These are phyloP conservation scores for Deroplatys truncata DNA, from an alignment of 2,888 invertebrate species.

Conservation along the genomic window DNA sequence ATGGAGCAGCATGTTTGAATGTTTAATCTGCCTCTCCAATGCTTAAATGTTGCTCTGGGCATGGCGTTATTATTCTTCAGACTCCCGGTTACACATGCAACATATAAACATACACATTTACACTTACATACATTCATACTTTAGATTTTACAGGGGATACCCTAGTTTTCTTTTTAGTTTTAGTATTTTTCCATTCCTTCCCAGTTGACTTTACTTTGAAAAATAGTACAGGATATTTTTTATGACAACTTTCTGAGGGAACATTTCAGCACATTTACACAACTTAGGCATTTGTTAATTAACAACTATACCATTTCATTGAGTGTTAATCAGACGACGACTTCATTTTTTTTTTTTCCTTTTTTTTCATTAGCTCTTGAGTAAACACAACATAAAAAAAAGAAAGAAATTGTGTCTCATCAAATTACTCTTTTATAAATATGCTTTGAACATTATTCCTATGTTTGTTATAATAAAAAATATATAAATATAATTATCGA, in stretches of 20 bases:
- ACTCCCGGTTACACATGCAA: background rate
- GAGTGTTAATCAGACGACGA: slow-evolving; percentile 21
- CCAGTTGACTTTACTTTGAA: background rate
- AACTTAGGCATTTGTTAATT: slow-evolving; percentile 23
- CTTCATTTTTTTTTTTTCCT: background rate
- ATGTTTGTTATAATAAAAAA: slow-evolving; percentile 23
- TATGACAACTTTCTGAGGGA: background rate
- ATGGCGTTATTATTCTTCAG: background rate
- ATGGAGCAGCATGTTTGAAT: background rate
- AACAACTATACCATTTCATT: slow-evolving; percentile 12
- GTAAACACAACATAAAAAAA: slow-evolving; percentile 24
- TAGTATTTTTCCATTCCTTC: background rate
- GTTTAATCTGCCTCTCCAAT: background rate
- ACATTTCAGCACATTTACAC: slow-evolving; percentile 23
- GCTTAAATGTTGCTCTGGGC: background rate
- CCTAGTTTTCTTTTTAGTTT: background rate
- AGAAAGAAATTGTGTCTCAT: slow-evolving; percentile 14
- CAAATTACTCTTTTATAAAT: slow-evolving; percentile 1
- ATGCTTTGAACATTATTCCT: slow-evolving; percentile 1
- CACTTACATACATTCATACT: background rate
- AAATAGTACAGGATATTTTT: background rate
- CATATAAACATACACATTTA: background rate
- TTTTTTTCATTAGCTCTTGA: background rate
- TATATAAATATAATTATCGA: slow-evolving; percentile 25
- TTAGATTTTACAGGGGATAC: background rate